A percentile compares a stretch with the other conserved stretches of the same genome.
Evolutionary conservation across 2,113 vertebrate species (phyloP).

Genomic region (Brachyistius frenatus): DNA sequence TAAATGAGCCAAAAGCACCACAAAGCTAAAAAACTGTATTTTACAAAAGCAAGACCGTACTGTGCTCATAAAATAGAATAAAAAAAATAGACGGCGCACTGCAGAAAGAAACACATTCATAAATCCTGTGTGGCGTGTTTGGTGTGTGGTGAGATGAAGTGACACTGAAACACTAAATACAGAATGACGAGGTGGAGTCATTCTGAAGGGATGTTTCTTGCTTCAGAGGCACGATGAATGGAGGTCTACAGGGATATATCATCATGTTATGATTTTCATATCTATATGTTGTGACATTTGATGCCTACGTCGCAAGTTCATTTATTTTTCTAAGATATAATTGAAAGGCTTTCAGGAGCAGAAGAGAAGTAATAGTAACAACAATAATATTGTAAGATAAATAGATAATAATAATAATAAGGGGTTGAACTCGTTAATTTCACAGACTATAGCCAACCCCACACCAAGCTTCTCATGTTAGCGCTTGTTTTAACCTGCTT

Average conservation of each 20-base stretch:
- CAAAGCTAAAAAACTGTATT: constrained; percentile 33
- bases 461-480: constrained; percentile 20
- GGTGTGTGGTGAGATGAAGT: constrained; percentile 30
- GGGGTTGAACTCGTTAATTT: constrained; percentile 26
- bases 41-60: constrained; percentile 34
- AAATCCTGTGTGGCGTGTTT: constrained; percentile 12
- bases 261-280: neutral
- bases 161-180: constrained; percentile 64
- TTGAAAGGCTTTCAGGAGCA: constrained; percentile 19
- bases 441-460: neutral
- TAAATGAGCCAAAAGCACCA: constrained; percentile 42
- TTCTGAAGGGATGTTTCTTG: constrained; percentile 20
- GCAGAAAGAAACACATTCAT: constrained; percentile 44
- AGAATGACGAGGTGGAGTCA: constrained; percentile 27
- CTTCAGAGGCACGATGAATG: constrained; percentile 67
- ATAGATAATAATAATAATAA: constrained; percentile 39
- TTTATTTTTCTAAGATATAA: constrained; percentile 19
- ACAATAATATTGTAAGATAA: constrained; percentile 43
- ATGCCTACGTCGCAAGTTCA: neutral
- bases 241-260: constrained; percentile 54
- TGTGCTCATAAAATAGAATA: neutral
- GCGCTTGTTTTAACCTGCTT: neutral
- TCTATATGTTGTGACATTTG: constrained; percentile 22
- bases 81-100: neutral
- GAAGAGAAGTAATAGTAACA: constrained; percentile 34